These are phyloP conservation scores for Crotalus viridis DNA, from an alignment of 2,113 vertebrate species.

Conservation along the genomic window DNA sequence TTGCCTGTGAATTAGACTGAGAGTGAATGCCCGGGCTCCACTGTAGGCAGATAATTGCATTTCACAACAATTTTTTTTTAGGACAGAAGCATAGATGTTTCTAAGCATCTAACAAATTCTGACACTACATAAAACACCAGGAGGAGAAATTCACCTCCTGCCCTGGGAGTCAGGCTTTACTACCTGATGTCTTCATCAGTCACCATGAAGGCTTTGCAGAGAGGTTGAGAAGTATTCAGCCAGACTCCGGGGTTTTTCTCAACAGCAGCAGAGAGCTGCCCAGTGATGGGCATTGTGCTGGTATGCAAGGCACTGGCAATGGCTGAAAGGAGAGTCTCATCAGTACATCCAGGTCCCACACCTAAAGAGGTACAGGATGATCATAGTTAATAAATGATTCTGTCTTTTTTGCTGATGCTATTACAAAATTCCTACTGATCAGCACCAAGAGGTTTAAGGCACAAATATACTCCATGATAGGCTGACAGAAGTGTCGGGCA, in stretches of 20 bases:
- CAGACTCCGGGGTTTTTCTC: constrained; percentile 98
- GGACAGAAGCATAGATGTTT: neutral
- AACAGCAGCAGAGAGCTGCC: constrained; percentile 93
- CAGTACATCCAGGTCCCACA: constrained; percentile 93
- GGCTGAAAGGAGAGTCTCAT: constrained; percentile 93
- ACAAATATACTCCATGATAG: neutral
- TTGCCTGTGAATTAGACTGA: neutral
- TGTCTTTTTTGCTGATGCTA: neutral
- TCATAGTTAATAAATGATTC: neutral
- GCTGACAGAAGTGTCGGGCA: neutral
- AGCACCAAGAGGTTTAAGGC: neutral
- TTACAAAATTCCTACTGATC: neutral
- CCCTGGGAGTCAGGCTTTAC: neutral
- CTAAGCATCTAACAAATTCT: neutral
- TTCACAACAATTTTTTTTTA: neutral
- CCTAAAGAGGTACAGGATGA: constrained; percentile 63
- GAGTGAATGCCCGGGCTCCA: neutral
- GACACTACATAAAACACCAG: neutral
- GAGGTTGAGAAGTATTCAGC: constrained; percentile 94
- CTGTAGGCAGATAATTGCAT: neutral
- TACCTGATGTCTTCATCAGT: constrained; percentile 98
- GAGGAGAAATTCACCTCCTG: neutral
- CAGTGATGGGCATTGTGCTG: constrained; percentile 93
- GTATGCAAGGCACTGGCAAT: constrained; percentile 97
- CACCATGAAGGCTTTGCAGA: constrained; percentile 98